Base-by-base conservation (phyloP, 2,797 vertebrate species). In the Nyctalus aviator region DNA sequence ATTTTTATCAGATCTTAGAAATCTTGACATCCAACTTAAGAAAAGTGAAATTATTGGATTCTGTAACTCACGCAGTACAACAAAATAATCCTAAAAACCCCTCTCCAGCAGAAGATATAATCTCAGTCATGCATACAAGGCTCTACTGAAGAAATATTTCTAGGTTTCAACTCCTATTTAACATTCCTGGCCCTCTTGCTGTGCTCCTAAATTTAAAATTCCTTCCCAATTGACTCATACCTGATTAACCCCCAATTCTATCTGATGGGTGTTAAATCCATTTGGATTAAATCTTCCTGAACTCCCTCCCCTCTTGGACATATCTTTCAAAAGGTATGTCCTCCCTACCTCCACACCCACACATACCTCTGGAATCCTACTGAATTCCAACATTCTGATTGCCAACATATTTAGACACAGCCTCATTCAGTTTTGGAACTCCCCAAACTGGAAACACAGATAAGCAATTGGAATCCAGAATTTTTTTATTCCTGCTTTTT, bases 1-100 rank as follows among this genome's bases (percentile, higher is more conserved):
- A 72, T 85, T 88, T 90, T 84, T 81, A 23, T 75, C 37, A 71
- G 35, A 27, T 6, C 37, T 96, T 79, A 27, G 23, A 91, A 82
- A 84, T 48, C 30, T 83, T 76, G 6, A 48, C 41, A 64, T 20
- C 35, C 8, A 11, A 21, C 23, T 68, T 77, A 62, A 92, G 23
- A 53, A 92, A 81, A 88, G 41, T 41, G 46, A 83, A 83, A 86
- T 41, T 21, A 25, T 53, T 92, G 35, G 11, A 78, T 66, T 82
- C 73, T 48, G 11, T 57, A 69, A 50, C 15, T 73, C 35, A 46
- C 18, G 41, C 48, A 83, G 32, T 37, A 57, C 6, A 64, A 73
- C 0, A 8, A 46, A 77, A 27, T 20, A n/a, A 37, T 44, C 50
- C 82, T 53, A 37, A 66, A 37, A 68, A 12, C 11, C 6, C 12